Base-by-base conservation (phyloP, 2,888 invertebrate genomes). In the Eilema caniola region DNA sequence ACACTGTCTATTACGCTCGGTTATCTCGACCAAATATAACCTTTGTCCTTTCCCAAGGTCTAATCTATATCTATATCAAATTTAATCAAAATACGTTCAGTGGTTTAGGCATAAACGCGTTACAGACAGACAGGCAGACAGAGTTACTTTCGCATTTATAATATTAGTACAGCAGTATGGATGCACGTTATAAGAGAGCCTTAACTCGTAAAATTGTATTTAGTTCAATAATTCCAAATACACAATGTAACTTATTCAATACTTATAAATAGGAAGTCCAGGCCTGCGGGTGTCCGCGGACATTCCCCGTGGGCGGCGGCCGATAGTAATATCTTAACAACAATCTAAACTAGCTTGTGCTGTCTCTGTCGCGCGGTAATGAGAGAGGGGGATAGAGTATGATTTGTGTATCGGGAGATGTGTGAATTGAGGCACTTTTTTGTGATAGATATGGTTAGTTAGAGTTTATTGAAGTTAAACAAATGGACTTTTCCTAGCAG, bases 221-320 rank as follows among this genome's bases (percentile, higher is more conserved):
- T 53, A 53, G n/a, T 20, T 8, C n/a, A n/a, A 53, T 53, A 53
- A 53, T n/a, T 53, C 25, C 41, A 41, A 41, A 25, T 25, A 47
- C 25, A 66, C 16, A 25, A 62, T 67, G 41, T 70, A 69, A 74
- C 74, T 62, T 70, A 77, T 79, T 73, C 73, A 63, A 57, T 71
- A 67, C 53, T 73, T 47, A 31, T 67, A 74, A 80, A 71, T 86
- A 88, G 89, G 89, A 89, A 89, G 86, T 89, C 78, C 82, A 83
- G 76, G 77, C 79, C 66, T 70, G 62, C 75, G 73, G 72, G 67
- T 62, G 70, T 77, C 73, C 75, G 69, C 75, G 81, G 79, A 83
- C 82, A 84, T 82, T 80, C 84, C 77, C 79, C 79, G 89, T 90
- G 88, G 90, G 90, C 88, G 90, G 88, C 74, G 70, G 81, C 75